These are phyloP conservation scores for Hipparchia sbordonii DNA, from an alignment of 2,888 invertebrate genomes.

Conservation along the genomic window DNA sequence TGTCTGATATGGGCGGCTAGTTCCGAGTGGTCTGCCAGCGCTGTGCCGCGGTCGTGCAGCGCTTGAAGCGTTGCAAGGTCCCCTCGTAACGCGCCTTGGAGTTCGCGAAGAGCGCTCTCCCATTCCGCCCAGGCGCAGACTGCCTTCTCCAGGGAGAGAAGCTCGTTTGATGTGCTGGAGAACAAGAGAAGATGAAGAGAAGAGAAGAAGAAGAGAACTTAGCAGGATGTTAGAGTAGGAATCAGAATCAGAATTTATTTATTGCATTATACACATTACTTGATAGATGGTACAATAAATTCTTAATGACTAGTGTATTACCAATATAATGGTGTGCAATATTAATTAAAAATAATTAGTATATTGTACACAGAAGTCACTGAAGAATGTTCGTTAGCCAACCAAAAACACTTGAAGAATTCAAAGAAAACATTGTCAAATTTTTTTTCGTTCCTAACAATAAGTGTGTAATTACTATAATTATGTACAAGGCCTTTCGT, in stretches of 20 bases:
- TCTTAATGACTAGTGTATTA: no score
- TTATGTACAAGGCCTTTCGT: background rate
- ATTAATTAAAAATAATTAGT: no score
- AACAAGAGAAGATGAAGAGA: slow-evolving; percentile 12
- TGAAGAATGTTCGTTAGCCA: no score
- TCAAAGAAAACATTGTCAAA: background rate
- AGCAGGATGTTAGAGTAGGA: background rate
- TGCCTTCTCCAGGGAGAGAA: slow-evolving; percentile 88
- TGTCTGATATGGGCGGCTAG: slow-evolving; percentile 82
- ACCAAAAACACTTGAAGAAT: background rate
- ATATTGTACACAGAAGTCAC: no score
- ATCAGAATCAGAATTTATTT: no score
- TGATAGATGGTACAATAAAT: no score
- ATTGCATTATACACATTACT: no score
- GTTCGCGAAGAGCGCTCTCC: slow-evolving; percentile 88
- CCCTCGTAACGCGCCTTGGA: slow-evolving; percentile 88
- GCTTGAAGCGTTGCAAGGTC: slow-evolving; percentile 81
- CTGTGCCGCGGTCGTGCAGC: slow-evolving; percentile 83
- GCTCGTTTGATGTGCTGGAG: slow-evolving; percentile 86
- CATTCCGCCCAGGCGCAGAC: slow-evolving; percentile 89
- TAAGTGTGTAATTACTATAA: no score
- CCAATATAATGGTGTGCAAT: no score
- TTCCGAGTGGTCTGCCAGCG: slow-evolving; percentile 80
- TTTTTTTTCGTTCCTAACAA: background rate
- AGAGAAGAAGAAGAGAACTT: background rate